Evolutionary conservation across 2,888 invertebrate species (phyloP).

Genomic region (Eupithecia insigniata): DNA sequence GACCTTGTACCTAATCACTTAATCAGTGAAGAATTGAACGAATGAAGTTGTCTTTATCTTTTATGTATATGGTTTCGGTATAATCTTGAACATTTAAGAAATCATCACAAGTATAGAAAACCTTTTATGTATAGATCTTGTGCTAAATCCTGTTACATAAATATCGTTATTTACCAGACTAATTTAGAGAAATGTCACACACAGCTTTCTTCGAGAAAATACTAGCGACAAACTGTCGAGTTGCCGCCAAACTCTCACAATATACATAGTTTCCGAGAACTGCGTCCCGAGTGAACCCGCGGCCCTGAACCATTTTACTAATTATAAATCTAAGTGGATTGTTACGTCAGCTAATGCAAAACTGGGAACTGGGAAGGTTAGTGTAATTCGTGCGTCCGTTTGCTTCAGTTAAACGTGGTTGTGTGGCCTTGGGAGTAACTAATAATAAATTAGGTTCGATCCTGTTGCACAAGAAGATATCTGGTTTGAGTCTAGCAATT

Average conservation of each 20-base stretch:
- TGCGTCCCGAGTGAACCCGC: constrained; percentile 55
- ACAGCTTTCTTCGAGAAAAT: constrained; percentile 25
- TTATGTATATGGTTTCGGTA: neutral
- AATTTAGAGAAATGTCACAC: constrained; percentile 10
- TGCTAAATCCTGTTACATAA: neutral
- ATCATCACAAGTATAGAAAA: neutral
- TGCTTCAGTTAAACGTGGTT: constrained; percentile 18
- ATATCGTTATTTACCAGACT: neutral
- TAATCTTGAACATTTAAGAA: neutral
- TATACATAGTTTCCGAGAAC: constrained; percentile 61
- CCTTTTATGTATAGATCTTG: neutral
- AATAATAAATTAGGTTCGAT: constrained; percentile 5
- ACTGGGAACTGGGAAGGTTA: constrained; percentile 48
- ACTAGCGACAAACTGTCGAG: constrained; percentile 29
- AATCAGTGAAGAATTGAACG: neutral
- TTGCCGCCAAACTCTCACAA: constrained; percentile 44
- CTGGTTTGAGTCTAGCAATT: neutral
- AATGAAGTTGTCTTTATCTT: neutral
- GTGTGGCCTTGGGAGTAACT: constrained; percentile 14
- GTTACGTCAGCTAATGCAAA: constrained; percentile 58
- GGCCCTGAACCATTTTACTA: constrained; percentile 79
- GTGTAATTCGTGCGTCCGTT: constrained; percentile 34
- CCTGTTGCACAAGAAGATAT: neutral
- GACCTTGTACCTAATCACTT: neutral
- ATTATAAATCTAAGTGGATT: constrained; percentile 54